A percentile compares a stretch with the other conserved stretches of the same genome.
Conservation (phyloP, 64 coral and sea anemone species). For the Porites lutea region DNA sequence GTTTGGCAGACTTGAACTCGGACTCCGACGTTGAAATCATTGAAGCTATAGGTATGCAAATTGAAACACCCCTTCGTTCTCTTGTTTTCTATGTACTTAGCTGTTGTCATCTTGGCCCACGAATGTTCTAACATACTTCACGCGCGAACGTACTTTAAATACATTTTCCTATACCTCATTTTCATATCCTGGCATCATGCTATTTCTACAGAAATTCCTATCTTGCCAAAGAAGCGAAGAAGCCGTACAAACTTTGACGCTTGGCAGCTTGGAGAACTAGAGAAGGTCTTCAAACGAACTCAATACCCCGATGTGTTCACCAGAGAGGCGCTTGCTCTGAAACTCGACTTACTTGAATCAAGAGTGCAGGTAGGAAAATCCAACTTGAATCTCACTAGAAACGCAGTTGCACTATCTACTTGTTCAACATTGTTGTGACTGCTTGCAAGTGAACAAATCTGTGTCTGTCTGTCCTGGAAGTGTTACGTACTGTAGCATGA, state of each 20-base stretch:
- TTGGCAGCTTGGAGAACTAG: conserved; percentile 96
- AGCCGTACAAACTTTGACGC: conserved; percentile 94
- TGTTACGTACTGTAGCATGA: not conserved
- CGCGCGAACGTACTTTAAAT: not conserved
- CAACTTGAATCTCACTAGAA: not conserved
- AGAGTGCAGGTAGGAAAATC: conserved; percentile 83
- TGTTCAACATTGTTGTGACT: not conserved
- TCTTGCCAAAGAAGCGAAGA: conserved; percentile 89
- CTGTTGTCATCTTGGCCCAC: not conserved
- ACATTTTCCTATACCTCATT: conserved; percentile 48
- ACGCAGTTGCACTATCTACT: not conserved
- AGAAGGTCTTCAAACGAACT: conserved; percentile 89
- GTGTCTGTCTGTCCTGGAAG: not conserved
- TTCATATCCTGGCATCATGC: conserved; percentile 12
- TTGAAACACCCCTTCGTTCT: not conserved
- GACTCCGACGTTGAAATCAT: conserved; percentile 73
- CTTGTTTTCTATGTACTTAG: not conserved
- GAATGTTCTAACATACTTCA: not conserved
- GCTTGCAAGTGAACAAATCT: not conserved
- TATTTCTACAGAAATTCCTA: conserved; percentile 81
- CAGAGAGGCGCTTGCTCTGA: conserved; percentile 89
- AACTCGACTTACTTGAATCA: conserved; percentile 93
- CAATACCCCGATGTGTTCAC: conserved; percentile 95
- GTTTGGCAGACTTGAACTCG: conserved; percentile 42
- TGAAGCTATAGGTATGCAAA: conserved; percentile 70